Percentiles rank a stretch among this genome's conserved stretches.
These are phyloP conservation scores for Etheostoma nigrum DNA, from an alignment of 2,797 vertebrate species.

Conservation along the genomic window DNA sequence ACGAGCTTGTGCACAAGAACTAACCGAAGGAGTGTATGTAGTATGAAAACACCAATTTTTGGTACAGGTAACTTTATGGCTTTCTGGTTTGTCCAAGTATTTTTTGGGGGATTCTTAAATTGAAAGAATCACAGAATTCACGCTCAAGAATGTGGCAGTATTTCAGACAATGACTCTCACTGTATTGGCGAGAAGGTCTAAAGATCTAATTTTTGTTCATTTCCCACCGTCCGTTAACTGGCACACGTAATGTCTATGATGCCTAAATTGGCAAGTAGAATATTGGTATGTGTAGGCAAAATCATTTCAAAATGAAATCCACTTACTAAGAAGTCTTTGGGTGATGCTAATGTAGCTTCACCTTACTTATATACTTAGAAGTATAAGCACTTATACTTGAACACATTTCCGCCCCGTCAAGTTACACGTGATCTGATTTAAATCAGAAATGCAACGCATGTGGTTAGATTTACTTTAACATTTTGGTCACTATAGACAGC, in stretches of 20 bases:
- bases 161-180: too few relatives aligned
- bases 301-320: conserved; percentile 17
- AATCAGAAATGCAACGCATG: conserved; percentile 31
- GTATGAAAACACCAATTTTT: not conserved
- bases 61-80: not conserved
- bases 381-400: conserved; percentile 28
- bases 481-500: conserved; percentile 32
- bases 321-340: conserved; percentile 30
- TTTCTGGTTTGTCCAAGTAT: not conserved
- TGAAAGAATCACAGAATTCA: too few relatives aligned
- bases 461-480: conserved; percentile 21
- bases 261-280: conserved; percentile 14
- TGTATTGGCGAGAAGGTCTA: too few relatives aligned
- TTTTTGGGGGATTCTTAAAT: too few relatives aligned
- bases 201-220: too few relatives aligned
- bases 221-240: too few relatives aligned
- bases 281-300: conserved; percentile 14
- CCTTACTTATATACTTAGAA: not conserved
- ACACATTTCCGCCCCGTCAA: conserved; percentile 27
- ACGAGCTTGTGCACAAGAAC: too few relatives aligned
- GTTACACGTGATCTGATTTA: conserved; percentile 39
- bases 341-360: conserved; percentile 42
- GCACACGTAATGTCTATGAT: not conserved
- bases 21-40: too few relatives aligned
- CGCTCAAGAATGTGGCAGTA: too few relatives aligned